phyloP scores from a whole-genome alignment of 2,797 vertebrate species.

The Crocidura indochinensis region DNA sequence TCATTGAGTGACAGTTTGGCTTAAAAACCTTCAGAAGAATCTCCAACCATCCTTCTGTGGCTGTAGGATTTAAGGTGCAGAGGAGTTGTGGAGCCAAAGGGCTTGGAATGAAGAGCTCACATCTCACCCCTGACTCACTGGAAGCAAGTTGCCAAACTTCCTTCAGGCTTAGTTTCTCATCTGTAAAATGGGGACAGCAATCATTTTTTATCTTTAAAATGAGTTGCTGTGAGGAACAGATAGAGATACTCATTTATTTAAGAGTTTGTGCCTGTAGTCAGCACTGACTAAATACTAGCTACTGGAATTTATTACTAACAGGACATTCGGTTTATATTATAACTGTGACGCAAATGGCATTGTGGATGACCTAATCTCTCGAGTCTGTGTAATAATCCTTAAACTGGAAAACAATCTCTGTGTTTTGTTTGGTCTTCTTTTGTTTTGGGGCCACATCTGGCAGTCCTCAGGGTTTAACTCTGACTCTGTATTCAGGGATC shows the following conservation, averaged over 20 bases:
- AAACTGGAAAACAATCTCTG: background rate
- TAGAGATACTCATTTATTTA: no score
- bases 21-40: background rate
- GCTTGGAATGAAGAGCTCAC: background rate
- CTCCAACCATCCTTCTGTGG: background rate
- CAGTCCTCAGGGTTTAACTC: no score
- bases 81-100: background rate
- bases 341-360: background rate
- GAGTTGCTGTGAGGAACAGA: background rate
- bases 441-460: no score
- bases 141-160: background rate
- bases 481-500: no score
- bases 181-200: background rate
- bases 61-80: background rate
- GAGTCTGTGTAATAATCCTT: background rate
- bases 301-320: background rate
- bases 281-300: background rate
- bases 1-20: background rate
- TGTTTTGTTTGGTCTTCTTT: background rate
- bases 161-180: background rate
- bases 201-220: background rate
- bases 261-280: background rate
- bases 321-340: background rate
- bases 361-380: background rate
- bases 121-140: background rate